Evolutionary conservation across 2,888 invertebrate genomes (phyloP).

Genomic region (Allacma fusca): DNA sequence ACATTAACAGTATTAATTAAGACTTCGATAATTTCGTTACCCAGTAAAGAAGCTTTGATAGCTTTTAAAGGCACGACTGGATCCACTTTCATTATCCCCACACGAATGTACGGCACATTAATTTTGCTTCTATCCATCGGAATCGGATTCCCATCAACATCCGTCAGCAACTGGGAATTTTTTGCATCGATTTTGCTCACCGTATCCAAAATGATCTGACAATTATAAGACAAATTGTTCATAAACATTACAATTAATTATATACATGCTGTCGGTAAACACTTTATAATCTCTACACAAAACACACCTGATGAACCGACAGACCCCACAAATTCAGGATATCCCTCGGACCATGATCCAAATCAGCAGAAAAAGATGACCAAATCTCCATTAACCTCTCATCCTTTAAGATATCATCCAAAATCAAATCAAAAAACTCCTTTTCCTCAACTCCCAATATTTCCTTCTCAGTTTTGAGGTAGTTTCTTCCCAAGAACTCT

Average conservation of each 20-base stretch:
- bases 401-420: conserved; percentile 43
- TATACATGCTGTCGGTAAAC: background rate
- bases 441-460: conserved; percentile 36
- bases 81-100: conserved; percentile 48
- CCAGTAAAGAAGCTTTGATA: conserved; percentile 52
- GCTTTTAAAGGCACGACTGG: conserved; percentile 45
- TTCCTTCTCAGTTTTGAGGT: background rate
- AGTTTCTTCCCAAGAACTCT: conserved; percentile 30
- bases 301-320: conserved; percentile 51
- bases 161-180: background rate
- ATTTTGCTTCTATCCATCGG: conserved; percentile 5
- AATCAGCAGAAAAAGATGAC: conserved; percentile 48
- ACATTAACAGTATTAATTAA: too few species aligned
- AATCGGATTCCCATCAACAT: background rate
- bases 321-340: conserved; percentile 53
- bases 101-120: conserved; percentile 43
- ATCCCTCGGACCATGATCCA: conserved; percentile 46
- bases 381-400: conserved; percentile 44
- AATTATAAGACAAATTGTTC: too few species aligned
- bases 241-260: background rate
- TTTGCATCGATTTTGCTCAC: conserved; percentile 1
- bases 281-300: background rate
- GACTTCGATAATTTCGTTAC: too few species aligned
- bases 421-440: conserved; percentile 35
- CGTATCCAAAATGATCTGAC: conserved; percentile 38